Percentiles rank a stretch among this genome's conserved stretches.
phyloP scores from a whole-genome alignment of 2,113 vertebrate species.

The Aldabrachelys gigantea region DNA sequence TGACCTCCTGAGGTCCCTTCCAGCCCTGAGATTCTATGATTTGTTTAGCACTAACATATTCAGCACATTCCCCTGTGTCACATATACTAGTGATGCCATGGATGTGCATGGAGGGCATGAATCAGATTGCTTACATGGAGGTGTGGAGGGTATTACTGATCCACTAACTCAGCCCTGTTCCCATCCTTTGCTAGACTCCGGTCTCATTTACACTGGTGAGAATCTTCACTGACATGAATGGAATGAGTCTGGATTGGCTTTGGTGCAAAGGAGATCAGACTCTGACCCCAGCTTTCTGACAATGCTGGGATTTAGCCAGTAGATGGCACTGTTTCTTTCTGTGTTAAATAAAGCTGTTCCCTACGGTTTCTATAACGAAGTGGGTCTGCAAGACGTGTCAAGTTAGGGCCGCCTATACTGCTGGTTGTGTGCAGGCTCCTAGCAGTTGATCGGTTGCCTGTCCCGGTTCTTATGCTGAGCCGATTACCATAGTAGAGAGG shows the following conservation, averaged over 20 bases:
- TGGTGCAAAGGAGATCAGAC: neutral
- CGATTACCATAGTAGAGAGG: too few relatives aligned
- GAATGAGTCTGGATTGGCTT: neutral
- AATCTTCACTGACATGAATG: neutral
- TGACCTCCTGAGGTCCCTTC: too few relatives aligned
- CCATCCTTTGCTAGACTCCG: neutral
- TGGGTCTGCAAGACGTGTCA: neutral
- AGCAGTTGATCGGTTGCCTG: too few relatives aligned
- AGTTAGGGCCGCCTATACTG: neutral
- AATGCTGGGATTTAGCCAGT: slow-evolving; percentile 30
- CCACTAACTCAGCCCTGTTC: neutral
- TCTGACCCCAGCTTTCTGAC: slow-evolving; percentile 4
- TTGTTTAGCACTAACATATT: neutral
- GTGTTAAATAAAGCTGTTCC: neutral
- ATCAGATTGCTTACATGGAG: neutral
- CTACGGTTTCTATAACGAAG: neutral
- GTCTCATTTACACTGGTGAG: neutral
- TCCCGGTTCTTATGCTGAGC: too few relatives aligned
- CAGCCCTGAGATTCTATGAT: too few relatives aligned
- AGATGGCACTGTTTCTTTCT: slow-evolving; percentile 72
- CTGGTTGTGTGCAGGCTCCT: neutral
- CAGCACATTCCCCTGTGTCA: neutral
- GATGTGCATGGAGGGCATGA: neutral
- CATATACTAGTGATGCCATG: neutral
- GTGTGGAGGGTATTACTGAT: neutral